phyloP scores from a whole-genome alignment of 64 coral and sea anemone species.

The Actinia equina region DNA sequence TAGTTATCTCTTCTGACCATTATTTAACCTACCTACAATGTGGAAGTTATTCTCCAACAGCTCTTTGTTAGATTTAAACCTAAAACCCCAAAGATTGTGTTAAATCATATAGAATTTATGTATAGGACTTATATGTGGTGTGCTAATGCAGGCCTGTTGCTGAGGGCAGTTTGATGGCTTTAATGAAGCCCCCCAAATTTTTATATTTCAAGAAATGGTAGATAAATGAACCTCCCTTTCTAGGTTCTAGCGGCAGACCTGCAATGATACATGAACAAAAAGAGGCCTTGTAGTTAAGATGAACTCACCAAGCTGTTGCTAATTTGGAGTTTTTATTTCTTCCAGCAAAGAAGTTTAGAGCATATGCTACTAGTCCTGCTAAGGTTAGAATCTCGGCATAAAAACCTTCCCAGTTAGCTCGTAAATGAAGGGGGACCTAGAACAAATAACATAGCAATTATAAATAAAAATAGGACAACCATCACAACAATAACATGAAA shows the following conservation, averaged over 20 bases:
- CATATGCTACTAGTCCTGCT: conserved; percentile 92
- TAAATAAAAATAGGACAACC: not conserved
- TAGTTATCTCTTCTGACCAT: too few species aligned
- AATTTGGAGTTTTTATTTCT: conserved; percentile 93
- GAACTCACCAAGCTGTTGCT: conserved; percentile 85
- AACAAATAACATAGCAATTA: not conserved
- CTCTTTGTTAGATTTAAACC: conserved; percentile 91
- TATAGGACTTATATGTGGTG: not conserved
- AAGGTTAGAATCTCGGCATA: conserved; percentile 94
- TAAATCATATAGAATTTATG: not conserved
- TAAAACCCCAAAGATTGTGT: conserved; percentile 4
- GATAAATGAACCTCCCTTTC: too few species aligned
- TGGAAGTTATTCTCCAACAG: conserved; percentile 91
- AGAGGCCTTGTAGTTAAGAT: not conserved
- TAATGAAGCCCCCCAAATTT: too few species aligned
- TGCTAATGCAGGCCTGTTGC: too few species aligned
- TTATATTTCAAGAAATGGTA: too few species aligned
- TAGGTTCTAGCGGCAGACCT: too few species aligned
- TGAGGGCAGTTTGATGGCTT: too few species aligned
- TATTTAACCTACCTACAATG: conserved; percentile 62
- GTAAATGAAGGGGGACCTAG: conserved; percentile 95
- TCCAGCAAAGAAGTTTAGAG: conserved; percentile 99
- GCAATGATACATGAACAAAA: too few species aligned
- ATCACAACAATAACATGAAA: not conserved
- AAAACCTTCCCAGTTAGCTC: conserved; percentile 99